phyloP scores from a whole-genome alignment of 2,797 vertebrate genomes.

The Tenualosa ilisha region DNA sequence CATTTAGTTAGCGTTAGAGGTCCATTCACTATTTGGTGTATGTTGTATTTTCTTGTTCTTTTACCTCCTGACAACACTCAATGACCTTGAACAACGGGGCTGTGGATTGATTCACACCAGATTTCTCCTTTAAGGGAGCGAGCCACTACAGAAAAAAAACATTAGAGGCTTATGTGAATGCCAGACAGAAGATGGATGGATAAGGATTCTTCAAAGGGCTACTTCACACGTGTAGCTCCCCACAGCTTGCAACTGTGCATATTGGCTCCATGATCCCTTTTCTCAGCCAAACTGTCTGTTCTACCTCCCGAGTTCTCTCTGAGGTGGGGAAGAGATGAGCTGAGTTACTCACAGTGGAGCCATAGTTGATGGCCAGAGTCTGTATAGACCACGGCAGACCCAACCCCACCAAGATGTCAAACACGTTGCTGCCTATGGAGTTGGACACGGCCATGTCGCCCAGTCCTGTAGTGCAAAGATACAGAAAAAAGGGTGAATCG shows the following conservation, averaged over 20 bases:
- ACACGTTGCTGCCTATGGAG: constrained; percentile 96
- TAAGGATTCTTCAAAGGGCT: not conserved
- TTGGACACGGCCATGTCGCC: constrained; percentile 98
- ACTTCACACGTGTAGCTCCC: not conserved
- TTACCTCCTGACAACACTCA: too few species aligned
- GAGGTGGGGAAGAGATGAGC: not conserved
- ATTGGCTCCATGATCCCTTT: not conserved
- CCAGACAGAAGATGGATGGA: not conserved
- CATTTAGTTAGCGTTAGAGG: too few species aligned
- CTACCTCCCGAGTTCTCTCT: not conserved
- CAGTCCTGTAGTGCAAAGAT: constrained; percentile 77
- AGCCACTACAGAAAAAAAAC: not conserved
- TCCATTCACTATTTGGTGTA: too few species aligned
- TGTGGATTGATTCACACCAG: too few species aligned
- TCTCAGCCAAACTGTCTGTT: not conserved
- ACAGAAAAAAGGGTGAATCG: constrained; percentile 21
- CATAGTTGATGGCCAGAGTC: constrained; percentile 90
- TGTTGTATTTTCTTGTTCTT: too few species aligned
- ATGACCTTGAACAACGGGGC: too few species aligned
- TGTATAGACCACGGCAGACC: constrained; percentile 92
- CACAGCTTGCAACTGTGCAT: not conserved
- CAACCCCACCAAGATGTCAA: constrained; percentile 93
- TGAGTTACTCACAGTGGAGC: constrained; percentile 85
- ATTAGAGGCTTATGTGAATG: not conserved
- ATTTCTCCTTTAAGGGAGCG: not conserved